Evolutionary conservation across 2,797 vertebrate species (phyloP).

Genomic region (Catamblyrhynchus diadema): DNA sequence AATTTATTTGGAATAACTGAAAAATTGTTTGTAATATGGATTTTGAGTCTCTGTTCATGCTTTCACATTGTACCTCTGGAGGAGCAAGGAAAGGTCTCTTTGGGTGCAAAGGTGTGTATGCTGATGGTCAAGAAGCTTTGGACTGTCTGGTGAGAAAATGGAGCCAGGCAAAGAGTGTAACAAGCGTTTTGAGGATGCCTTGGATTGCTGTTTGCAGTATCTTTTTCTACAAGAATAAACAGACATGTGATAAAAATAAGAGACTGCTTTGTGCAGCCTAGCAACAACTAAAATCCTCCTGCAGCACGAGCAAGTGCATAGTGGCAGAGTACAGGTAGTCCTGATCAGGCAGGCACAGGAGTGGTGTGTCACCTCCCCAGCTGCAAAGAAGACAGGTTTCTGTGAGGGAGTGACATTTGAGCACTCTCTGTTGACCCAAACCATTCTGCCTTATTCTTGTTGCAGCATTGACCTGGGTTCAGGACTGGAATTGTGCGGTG

Average conservation of each 20-base stretch:
- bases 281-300: slow-evolving; percentile 41
- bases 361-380: not conserved
- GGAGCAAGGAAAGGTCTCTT: not conserved
- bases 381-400: not conserved
- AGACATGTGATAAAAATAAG: slow-evolving; percentile 60
- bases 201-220: not conserved
- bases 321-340: not conserved
- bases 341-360: not conserved
- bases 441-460: accelerated
- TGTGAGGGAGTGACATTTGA: not conserved
- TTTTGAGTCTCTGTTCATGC: not conserved
- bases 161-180: not conserved
- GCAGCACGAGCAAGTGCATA: not conserved
- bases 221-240: slow-evolving; percentile 51
- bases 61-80: not conserved
- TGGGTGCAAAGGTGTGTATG: not conserved
- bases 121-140: not conserved
- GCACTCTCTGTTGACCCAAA: not conserved
- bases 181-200: slow-evolving; percentile 5
- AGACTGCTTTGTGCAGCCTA: slow-evolving; percentile 38
- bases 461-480: not conserved
- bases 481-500: accelerated
- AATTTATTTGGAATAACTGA: not conserved
- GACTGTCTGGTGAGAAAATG: not conserved
- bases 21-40: not conserved